Conservation (phyloP, 2,797 vertebrate species). For the Acrossocheilus fasciatus region DNA sequence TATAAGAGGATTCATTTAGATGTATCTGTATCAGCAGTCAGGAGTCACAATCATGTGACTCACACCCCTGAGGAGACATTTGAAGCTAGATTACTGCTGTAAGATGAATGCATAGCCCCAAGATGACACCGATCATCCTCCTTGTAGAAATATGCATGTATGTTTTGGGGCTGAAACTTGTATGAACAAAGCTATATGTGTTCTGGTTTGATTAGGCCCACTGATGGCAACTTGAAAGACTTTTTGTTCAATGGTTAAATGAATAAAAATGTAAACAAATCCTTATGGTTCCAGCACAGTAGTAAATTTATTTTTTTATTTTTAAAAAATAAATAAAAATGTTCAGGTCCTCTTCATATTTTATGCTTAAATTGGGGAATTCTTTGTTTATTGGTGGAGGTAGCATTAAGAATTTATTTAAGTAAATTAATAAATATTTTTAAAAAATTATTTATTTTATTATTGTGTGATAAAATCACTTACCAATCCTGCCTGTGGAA, state of each 20-base stretch:
- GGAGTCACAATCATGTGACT: not conserved
- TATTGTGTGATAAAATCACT: conserved; percentile 4
- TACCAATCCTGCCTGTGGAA: not conserved
- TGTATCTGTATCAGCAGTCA: not conserved
- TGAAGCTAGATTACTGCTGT: not conserved
- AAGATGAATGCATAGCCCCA: not conserved
- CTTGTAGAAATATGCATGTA: not conserved
- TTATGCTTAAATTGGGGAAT: not conserved
- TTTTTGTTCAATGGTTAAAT: not conserved
- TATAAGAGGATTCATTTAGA: not conserved
- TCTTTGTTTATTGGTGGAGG: not conserved
- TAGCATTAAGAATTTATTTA: too few relatives aligned
- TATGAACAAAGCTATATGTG: not conserved
- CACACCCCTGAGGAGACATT: conserved; percentile 14
- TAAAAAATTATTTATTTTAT: too few relatives aligned
- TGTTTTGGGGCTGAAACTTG: not conserved
- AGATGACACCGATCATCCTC: not conserved
- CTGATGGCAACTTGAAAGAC: not conserved
- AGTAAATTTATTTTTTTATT: not conserved
- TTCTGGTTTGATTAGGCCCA: not conserved
- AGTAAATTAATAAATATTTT: too few relatives aligned
- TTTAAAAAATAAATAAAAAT: too few relatives aligned
- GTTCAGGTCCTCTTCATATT: not conserved
- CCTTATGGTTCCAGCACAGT: not conserved
- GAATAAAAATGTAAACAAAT: not conserved